Evolutionary conservation across 2,888 invertebrate genomes (phyloP).

Genomic region (Zootermopsis nevadensis): DNA sequence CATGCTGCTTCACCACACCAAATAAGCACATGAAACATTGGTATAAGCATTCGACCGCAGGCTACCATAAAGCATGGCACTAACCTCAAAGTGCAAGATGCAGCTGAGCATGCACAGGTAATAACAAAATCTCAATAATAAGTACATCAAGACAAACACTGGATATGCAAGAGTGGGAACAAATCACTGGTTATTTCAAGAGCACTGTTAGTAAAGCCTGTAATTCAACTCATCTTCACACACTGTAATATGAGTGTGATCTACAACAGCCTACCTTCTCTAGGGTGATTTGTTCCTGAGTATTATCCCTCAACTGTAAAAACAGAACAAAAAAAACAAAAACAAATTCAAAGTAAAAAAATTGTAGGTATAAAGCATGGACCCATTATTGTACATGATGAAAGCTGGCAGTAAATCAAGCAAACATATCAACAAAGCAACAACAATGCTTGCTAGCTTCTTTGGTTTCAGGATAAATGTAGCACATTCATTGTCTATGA

Average conservation of each 20-base stretch:
- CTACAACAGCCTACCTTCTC: conserved; percentile 49
- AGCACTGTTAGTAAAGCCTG: not conserved
- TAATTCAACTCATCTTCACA: not conserved
- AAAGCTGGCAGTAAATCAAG: not conserved
- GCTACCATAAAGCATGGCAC: too few species aligned
- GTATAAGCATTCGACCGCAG: too few species aligned
- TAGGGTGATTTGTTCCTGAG: conserved; percentile 47
- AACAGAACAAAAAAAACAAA: conserved; percentile 48
- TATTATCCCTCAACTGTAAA: conserved; percentile 51
- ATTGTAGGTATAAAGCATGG: not conserved
- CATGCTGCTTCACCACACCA: too few species aligned
- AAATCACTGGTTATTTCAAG: conserved; percentile 1
- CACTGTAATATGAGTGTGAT: not conserved
- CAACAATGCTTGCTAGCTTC: too few species aligned
- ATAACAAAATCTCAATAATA: not conserved
- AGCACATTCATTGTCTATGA: too few species aligned
- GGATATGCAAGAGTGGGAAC: not conserved
- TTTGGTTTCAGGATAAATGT: too few species aligned
- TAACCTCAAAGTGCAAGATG: not conserved
- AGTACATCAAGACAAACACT: not conserved
- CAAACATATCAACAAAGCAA: not conserved
- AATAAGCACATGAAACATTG: too few species aligned
- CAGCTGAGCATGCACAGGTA: not conserved
- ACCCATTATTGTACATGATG: not conserved
- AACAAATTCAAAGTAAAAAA: conserved; percentile 14